These are phyloP conservation scores for Hipparchia sbordonii DNA, from an alignment of 2,888 invertebrate species.

Conservation along the genomic window DNA sequence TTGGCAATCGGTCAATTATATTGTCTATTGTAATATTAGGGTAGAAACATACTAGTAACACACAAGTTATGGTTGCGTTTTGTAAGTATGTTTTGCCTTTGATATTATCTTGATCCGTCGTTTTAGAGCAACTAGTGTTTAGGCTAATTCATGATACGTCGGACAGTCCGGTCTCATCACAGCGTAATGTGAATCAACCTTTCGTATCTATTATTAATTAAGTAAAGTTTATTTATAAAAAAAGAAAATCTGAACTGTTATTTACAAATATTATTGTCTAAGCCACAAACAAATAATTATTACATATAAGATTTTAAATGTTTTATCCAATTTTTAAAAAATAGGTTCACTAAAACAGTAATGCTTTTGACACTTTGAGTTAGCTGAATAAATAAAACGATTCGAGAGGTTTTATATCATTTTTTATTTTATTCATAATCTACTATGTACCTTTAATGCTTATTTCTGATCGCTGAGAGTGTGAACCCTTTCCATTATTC, in stretches of 20 bases:
- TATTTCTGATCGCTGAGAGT: no score
- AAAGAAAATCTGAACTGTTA: slow-evolving; percentile 1
- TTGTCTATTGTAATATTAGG: background rate
- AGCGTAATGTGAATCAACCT: no score
- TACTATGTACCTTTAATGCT: no score
- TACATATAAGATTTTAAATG: slow-evolving; percentile 2
- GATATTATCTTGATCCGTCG: slow-evolving; percentile 1
- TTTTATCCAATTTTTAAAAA: background rate
- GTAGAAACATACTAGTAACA: no score
- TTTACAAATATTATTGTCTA: slow-evolving; percentile 13
- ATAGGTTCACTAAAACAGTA: background rate
- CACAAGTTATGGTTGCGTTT: background rate
- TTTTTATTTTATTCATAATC: background rate
- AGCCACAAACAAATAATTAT: background rate
- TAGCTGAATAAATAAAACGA: slow-evolving; percentile 5
- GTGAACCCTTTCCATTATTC: no score
- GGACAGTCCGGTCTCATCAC: no score
- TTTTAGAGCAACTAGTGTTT: slow-evolving; percentile 12
- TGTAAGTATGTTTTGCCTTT: background rate
- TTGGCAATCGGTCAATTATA: background rate
- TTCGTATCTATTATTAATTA: background rate
- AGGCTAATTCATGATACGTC: no score
- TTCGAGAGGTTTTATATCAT: background rate
- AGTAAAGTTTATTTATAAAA: slow-evolving; percentile 7
- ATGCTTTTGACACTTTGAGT: background rate